phyloP scores from a whole-genome alignment of 2,888 invertebrate species.

The Tachina grossa region DNA sequence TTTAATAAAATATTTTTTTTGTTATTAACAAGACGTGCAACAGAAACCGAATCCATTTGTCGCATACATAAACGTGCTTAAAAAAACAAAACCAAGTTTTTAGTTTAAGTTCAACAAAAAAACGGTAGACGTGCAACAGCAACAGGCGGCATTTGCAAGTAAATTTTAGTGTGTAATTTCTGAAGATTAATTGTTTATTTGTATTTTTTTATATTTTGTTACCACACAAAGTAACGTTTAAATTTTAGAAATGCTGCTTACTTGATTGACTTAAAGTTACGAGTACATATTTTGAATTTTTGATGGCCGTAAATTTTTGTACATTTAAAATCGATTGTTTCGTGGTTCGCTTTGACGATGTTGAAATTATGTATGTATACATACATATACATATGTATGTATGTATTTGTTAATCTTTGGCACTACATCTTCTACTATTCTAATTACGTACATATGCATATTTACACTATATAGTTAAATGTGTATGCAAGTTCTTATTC shows the following conservation, averaged over 20 bases:
- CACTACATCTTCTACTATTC: constrained; percentile 15
- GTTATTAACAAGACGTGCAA: constrained; percentile 65
- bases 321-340: constrained; percentile 30
- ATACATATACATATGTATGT: no score
- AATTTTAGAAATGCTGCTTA: constrained; percentile 58
- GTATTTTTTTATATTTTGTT: constrained; percentile 32
- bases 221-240: constrained; percentile 53
- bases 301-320: constrained; percentile 54
- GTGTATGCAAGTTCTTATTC: constrained; percentile 45
- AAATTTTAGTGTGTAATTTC: constrained; percentile 39
- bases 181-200: constrained; percentile 63
- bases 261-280: constrained; percentile 55
- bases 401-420: constrained; percentile 45
- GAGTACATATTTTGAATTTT: constrained; percentile 49
- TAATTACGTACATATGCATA: constrained; percentile 5
- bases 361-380: background rate
- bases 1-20: constrained; percentile 37
- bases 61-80: constrained; percentile 30
- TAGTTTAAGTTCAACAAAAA: constrained; percentile 20
- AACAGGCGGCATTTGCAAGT: constrained; percentile 72
- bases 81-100: background rate
- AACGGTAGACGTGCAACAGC: constrained; percentile 68
- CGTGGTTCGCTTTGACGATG: constrained; percentile 39
- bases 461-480: constrained; percentile 10
- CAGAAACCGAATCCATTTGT: constrained; percentile 39